Base-by-base conservation (phyloP, 1,140 invertebrate species). In the Coelopa frigida region DNA sequence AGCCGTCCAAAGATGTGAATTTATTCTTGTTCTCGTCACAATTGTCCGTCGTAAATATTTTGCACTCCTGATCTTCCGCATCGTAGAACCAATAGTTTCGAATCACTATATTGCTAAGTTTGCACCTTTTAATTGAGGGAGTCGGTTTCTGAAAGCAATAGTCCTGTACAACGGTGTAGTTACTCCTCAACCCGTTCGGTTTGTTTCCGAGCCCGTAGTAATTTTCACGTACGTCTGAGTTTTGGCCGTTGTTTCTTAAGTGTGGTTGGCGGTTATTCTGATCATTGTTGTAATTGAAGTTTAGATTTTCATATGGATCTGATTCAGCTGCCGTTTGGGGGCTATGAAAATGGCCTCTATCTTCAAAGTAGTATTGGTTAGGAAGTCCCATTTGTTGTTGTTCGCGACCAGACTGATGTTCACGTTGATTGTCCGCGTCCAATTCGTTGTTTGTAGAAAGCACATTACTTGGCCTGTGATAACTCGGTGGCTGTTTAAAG, bases 41-140 rank as follows among this genome's bases (percentile, higher is more conserved):
- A 37, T 62, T 61, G 38, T 66, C 59, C 10, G 62, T 54, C 12
- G 62, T 66, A 17, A 66, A 66, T 26, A 66, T 40, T 47, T 62
- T 61, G 23, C 62, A 66, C 22, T 61, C 47, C 27, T 51, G 55
- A 46, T 59, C 55, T 0, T 61, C 58, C 15, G 62, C 58, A 43
- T 66, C 62, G 31, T 62, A 66, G 36, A 62, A 66, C 62, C 62
- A 66, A 42, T 42, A 66, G 21, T 66, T 66, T 3, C 53, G 44
- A 3, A 56, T 33, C n/a, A 54, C 44, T 4, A 62, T 45, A 0
- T 52, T 54, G 29, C 46, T 49, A 4, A 50, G 54, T 14, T 60
- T 10, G 31, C 62, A 66, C 1, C 40, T 54, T 0, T 36, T 21
- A 0, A 52, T 48, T 1, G 53, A 55, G 12, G 48, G 53, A n/a